Evolutionary conservation across 2,888 invertebrate species (phyloP).

Genomic region (Drosophila atripex): DNA sequence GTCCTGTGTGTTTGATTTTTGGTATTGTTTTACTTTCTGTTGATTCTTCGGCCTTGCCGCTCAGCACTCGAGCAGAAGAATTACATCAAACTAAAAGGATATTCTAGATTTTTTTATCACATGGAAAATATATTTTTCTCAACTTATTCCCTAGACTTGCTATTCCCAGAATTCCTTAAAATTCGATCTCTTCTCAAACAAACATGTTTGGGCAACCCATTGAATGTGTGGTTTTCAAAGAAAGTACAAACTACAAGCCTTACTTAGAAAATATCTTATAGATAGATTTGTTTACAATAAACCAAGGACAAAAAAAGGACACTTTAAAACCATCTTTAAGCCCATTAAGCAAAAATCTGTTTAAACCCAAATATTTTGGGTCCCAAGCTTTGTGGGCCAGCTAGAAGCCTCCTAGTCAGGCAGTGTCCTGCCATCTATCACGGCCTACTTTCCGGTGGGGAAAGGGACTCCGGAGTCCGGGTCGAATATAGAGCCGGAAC

Average conservation of each 20-base stretch:
- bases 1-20: conserved; percentile 76
- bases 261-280: no score
- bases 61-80: conserved; percentile 39
- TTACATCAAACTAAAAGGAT: conserved; percentile 53
- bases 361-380: not conserved
- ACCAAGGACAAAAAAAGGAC: not conserved
- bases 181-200: not conserved
- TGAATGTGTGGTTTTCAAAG: no score
- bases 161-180: not conserved
- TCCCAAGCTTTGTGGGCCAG: conserved; percentile 8
- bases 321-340: not conserved
- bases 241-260: no score
- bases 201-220: no score
- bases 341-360: not conserved
- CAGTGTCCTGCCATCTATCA: conserved; percentile 30
- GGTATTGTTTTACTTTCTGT: conserved; percentile 77
- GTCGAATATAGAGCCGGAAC: not conserved
- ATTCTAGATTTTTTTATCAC: conserved; percentile 1
- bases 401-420: conserved; percentile 23
- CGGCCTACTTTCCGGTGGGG: not conserved
- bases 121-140: not conserved
- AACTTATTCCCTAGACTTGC: no score
- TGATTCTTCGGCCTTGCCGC: conserved; percentile 48
- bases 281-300: no score
- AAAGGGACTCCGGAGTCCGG: not conserved